Base-by-base conservation (phyloP, 2,113 vertebrate species). In the Antennarius striatus region DNA sequence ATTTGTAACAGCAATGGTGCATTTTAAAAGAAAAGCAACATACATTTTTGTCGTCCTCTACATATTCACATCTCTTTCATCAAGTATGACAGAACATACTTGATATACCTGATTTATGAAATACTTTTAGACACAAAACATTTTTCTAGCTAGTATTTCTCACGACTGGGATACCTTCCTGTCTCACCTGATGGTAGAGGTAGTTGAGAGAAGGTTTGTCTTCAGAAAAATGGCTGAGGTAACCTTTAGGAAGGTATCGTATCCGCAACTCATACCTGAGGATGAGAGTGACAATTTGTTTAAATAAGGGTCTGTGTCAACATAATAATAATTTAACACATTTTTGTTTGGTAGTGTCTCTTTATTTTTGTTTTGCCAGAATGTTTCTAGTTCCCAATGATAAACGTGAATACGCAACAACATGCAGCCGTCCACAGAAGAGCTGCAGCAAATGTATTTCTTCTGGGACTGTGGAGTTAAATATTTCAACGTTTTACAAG, bases 121-220 rank as follows among this genome's bases (percentile, higher is more conserved):
- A 53, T 36, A 4, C 4, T 36, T 36, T 5, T 36, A 36, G 32
- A 36, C 32, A 5, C 32, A 36, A 36, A 36, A 36, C 3, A 36
- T 36, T 36, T 4, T 36, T 36, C 32, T 36, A 36, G 15, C 42
- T 15, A 15, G 5, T 65, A 45, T 17, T 36, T 36, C 32, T 36
- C 32, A 36, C 22, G 43, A 14, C 47, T 49, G 17, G 0, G 4
- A 1, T 3, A 39, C 8, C 63, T 7, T 55, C 15, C 71, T 40
- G 30, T 51, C 88, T 79, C 91, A 99, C 98, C 95, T 99, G 98
- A 56, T 99, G 97, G 89, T 99, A 99, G 93, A 99, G 98, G 93
- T 98, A 99, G 93, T 96, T 96, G 71, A 99, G 90, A 61, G 97
- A 97, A 63, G 98, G 97, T 80, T 96, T 99, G 90, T 99, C 98